Evolutionary conservation across 1,140 invertebrate genomes (phyloP).

Genomic region (Drosophila parvula): DNA sequence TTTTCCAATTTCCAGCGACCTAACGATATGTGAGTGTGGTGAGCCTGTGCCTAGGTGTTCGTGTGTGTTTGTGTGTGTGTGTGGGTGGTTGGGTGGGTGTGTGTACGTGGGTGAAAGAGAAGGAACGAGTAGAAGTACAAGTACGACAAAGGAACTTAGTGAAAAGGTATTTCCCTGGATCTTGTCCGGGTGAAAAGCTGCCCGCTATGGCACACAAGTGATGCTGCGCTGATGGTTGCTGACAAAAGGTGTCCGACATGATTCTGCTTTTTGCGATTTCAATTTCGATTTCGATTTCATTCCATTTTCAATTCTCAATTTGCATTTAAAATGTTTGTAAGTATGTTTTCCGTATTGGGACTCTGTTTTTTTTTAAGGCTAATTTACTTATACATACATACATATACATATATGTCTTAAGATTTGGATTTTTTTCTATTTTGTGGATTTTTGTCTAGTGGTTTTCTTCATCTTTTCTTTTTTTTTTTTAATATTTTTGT

Average conservation of each 20-base stretch:
- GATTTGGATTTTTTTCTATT: constrained; percentile 23
- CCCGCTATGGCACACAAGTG: neutral
- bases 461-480: constrained; percentile 17
- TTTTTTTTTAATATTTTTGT: constrained; percentile 2
- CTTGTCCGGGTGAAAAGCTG: constrained; percentile 2
- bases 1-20: constrained; percentile 2
- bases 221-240: neutral
- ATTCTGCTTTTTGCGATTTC: neutral
- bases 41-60: constrained; percentile 3
- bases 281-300: constrained; percentile 1
- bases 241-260: constrained; percentile 15
- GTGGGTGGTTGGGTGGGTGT: constrained; percentile 11
- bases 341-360: neutral
- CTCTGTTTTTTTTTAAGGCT: constrained; percentile 21
- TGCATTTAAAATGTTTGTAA: neutral
- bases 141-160: constrained; percentile 19
- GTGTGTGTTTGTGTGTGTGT: constrained; percentile 12
- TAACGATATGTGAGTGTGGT: constrained; percentile 42
- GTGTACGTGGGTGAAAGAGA: constrained; percentile 10
- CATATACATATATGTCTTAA: constrained; percentile 13
- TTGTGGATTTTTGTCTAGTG: constrained; percentile 60
- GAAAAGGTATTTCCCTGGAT: constrained; percentile 10
- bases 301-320: neutral
- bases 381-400: constrained; percentile 23
- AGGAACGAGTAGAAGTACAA: constrained; percentile 12